Evolutionary conservation across 2,888 invertebrate species (phyloP).

Genomic region (Chouioia cunea): DNA sequence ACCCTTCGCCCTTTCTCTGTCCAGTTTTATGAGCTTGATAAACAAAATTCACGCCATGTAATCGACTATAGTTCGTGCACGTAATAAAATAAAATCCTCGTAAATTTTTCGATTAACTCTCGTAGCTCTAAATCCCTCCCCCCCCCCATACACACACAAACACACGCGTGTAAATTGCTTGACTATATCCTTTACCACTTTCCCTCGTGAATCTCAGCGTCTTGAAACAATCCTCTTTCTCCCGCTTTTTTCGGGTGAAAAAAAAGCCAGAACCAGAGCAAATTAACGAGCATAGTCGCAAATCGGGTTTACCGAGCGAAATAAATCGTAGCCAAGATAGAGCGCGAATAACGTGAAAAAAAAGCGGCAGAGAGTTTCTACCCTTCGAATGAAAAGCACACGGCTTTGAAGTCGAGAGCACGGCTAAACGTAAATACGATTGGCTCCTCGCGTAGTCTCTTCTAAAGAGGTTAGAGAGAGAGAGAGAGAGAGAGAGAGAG

Average conservation of each 20-base stretch:
- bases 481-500: constrained; percentile 1
- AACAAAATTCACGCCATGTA: constrained; percentile 43
- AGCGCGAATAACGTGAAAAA: background rate
- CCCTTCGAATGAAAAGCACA: constrained; percentile 9
- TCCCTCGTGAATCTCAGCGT: no score
- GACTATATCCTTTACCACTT: no score
- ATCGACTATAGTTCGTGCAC: constrained; percentile 17
- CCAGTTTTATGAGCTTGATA: constrained; percentile 46
- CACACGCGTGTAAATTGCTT: background rate
- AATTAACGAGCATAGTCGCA: background rate
- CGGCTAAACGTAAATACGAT: constrained; percentile 37
- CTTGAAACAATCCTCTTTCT: no score
- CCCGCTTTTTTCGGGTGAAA: constrained; percentile 18
- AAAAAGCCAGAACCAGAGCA: constrained; percentile 27
- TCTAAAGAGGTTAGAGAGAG: constrained; percentile 8
- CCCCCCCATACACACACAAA: no score
- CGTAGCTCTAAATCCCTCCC: constrained; percentile 38
- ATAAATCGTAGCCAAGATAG: constrained; percentile 29
- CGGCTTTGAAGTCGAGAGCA: constrained; percentile 34
- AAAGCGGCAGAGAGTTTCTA: constrained; percentile 21
- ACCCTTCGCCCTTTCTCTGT: constrained; percentile 12
- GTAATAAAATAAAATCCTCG: constrained; percentile 40
- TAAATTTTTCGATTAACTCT: constrained; percentile 45
- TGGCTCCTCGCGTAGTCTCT: constrained; percentile 16
- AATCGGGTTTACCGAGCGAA: constrained; percentile 31